Evolutionary conservation across 2,888 invertebrate genomes (phyloP).

Genomic region (Erebia epiphron): DNA sequence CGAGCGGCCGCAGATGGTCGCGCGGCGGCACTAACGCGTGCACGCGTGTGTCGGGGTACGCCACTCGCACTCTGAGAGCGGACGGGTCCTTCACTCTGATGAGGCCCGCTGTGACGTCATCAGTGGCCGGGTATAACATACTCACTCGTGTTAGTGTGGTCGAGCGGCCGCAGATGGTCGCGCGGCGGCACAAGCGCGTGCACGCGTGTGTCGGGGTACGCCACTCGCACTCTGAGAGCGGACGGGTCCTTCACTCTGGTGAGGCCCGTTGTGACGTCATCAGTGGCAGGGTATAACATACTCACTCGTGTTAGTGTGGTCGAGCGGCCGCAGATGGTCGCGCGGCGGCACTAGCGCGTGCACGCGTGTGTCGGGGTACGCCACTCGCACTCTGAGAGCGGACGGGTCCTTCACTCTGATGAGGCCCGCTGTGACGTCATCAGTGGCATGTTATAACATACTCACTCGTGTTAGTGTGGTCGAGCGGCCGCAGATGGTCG

Average conservation of each 20-base stretch:
- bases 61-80: constrained; percentile 89
- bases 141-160: constrained; percentile 76
- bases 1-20: constrained; percentile 89
- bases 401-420: not conserved
- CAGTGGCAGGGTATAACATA: not conserved
- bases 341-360: constrained; percentile 90
- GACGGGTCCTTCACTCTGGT: not conserved
- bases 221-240: constrained; percentile 89
- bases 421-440: not conserved
- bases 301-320: constrained; percentile 76
- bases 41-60: constrained; percentile 95
- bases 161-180: constrained; percentile 89
- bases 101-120: not conserved
- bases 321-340: constrained; percentile 89
- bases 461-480: constrained; percentile 46
- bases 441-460: too few species aligned
- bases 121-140: not conserved
- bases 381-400: constrained; percentile 89
- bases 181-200: constrained; percentile 92
- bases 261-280: not conserved
- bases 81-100: not conserved
- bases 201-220: constrained; percentile 95
- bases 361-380: constrained; percentile 95
- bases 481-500: constrained; percentile 89
- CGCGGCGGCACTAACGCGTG: constrained; percentile 92